Conservation (phyloP, 2,888 invertebrate species). For the Macropis europaea region DNA sequence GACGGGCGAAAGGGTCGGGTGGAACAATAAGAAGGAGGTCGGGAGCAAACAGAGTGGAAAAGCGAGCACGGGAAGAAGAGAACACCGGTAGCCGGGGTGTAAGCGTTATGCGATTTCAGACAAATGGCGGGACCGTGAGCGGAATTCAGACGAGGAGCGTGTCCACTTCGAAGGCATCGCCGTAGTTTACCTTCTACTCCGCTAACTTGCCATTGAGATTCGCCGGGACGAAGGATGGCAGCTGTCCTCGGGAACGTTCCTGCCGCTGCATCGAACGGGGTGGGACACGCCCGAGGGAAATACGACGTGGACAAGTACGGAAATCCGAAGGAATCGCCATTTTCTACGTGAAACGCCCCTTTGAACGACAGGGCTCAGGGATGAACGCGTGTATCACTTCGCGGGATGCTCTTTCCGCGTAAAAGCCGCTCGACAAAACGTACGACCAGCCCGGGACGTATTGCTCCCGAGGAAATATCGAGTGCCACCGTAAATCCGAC, state of each 20-base stretch:
- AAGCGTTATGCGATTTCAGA: conserved; percentile 70
- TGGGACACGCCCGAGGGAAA: conserved; percentile 31
- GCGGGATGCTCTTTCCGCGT: conserved; percentile 1
- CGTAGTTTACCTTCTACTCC: conserved; percentile 57
- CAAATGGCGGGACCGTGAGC: conserved; percentile 67
- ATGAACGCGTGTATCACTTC: conserved; percentile 25
- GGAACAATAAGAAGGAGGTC: conserved; percentile 37
- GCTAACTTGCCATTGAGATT: conserved; percentile 60
- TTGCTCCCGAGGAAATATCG: conserved; percentile 5
- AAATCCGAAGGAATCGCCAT: conserved; percentile 55
- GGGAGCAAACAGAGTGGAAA: conserved; percentile 50
- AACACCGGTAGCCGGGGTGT: conserved; percentile 57
- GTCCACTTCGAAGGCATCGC: conserved; percentile 58
- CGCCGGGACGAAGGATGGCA: conserved; percentile 56
- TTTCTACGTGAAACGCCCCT: conserved; percentile 49
- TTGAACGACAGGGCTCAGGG: not conserved
- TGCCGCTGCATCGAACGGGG: conserved; percentile 35
- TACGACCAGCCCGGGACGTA: not conserved
- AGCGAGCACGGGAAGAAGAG: conserved; percentile 53
- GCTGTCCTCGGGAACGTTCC: conserved; percentile 58
- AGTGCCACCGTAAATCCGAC: not conserved
- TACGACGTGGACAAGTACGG: conserved; percentile 50
- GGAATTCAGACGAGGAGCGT: conserved; percentile 53
- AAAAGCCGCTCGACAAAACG: conserved; percentile 9
- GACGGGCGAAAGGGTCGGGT: not conserved